Evolutionary conservation across 2,888 invertebrate species (phyloP).

Genomic region (Aelia acuminata): DNA sequence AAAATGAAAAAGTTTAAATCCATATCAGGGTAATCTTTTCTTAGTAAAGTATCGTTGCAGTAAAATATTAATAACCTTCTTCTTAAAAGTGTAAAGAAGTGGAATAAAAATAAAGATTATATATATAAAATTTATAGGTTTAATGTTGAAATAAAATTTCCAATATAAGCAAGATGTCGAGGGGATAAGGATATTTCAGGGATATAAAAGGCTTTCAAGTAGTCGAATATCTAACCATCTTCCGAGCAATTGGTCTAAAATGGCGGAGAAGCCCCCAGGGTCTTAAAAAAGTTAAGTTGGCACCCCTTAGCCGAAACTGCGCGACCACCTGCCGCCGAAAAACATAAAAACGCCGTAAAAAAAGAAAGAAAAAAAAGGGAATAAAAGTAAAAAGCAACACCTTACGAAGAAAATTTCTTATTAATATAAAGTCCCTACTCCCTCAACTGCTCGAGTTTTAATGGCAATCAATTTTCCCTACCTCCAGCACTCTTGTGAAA

Average conservation of each 20-base stretch:
- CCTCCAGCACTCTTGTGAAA: background rate
- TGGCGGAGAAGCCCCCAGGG: background rate
- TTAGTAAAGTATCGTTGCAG: background rate
- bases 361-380: conserved; percentile 9
- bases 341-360: conserved; percentile 36
- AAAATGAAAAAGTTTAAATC: no score
- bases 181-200: background rate
- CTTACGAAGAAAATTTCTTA: conserved; percentile 17
- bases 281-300: conserved; percentile 38
- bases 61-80: background rate
- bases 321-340: conserved; percentile 41
- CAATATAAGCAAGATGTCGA: background rate
- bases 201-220: conserved; percentile 29
- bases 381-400: conserved; percentile 8
- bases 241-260: conserved; percentile 32
- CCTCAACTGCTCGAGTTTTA: conserved; percentile 25
- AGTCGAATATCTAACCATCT: conserved; percentile 7
- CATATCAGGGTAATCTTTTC: background rate
- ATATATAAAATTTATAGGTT: background rate
- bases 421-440: conserved; percentile 34
- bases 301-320: conserved; percentile 17
- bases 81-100: background rate
- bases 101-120: background rate
- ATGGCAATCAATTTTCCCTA: background rate
- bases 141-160: background rate